Evolutionary conservation across 2,113 vertebrate species (phyloP), one percentile per base, ranked within the genome.

Genomic region (Notechis scutatus): DNA sequence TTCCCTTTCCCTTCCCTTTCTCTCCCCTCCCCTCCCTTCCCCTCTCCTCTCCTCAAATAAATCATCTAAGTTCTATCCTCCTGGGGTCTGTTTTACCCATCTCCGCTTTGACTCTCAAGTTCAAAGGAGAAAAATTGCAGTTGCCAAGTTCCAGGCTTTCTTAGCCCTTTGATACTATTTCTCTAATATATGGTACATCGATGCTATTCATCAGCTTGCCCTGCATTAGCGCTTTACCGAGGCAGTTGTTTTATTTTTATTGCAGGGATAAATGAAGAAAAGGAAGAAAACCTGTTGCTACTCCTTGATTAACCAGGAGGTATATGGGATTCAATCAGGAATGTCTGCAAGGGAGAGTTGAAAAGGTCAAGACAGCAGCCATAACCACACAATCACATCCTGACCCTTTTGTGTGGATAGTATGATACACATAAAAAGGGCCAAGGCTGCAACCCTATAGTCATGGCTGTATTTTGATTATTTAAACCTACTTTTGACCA

Each of bases 101-200:
- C 81, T 61, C 74, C 12, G n/a, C 18, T 90, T 57, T 64, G 87
- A 29, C 94, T 89, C 74, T 92, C 94, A 93, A 96, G 57, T 92
- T 94, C 94, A 94, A 96, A 96, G 95, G 92, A 95, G 39, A 54
- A 81, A 56, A 56, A 81, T 5, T 74, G 47, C 29, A 90, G n/a
- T 7, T 42, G 50, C 24, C 64, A 42, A 4, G 5, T 89, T 92
- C 15, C 29, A 69, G 26, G 29, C 61, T 47, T 50, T 24, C 14
- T n/a, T 18, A 15, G 18, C 15, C 24, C 34, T 55, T 23, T 54
- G 9, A 54, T 52, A 50, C 47, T 50, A 50, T 50, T 50, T 50
- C 47, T 50, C 47, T 47, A 56, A 56, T 59, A 24, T 59, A 59
- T 2, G 29, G 29, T 69, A 74, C 15, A 39, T 74, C n/a, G 2